Conservation (phyloP, 2,113 vertebrate genomes). For the Aythya baeri region DNA sequence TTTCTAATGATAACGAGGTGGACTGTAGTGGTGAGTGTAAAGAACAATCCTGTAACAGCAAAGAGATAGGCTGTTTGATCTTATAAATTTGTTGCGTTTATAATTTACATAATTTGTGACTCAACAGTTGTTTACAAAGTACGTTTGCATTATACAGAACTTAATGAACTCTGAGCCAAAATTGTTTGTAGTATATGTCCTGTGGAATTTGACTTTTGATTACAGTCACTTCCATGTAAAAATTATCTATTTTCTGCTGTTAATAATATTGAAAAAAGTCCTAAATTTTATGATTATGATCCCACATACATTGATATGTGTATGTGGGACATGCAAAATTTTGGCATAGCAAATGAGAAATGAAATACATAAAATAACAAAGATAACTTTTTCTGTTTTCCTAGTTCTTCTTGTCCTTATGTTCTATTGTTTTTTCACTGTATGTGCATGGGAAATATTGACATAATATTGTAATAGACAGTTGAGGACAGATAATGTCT, state of each 20-base stretch:
- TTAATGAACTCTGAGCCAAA: background rate
- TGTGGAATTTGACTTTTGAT: background rate
- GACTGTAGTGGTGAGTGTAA: background rate
- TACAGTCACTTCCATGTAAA: background rate
- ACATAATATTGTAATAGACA: background rate
- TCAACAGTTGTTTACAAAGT: slow-evolving; percentile 12
- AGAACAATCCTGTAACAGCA: background rate
- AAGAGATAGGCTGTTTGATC: background rate
- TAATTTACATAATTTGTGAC: background rate
- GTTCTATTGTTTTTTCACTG: background rate
- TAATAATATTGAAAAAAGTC: background rate
- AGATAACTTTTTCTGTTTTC: background rate
- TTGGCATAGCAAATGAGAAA: background rate
- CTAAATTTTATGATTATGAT: background rate
- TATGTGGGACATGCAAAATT: background rate
- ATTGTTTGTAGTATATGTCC: background rate
- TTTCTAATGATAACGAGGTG: background rate
- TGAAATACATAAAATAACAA: background rate
- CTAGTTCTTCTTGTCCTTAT: background rate
- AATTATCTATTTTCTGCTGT: background rate
- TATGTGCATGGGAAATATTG: background rate
- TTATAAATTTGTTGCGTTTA: background rate
- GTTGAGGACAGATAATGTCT: background rate
- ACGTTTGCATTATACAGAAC: background rate
- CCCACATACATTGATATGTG: background rate